Conservation (phyloP, 1,140 invertebrate genomes). For the Halictus rubicundus region DNA sequence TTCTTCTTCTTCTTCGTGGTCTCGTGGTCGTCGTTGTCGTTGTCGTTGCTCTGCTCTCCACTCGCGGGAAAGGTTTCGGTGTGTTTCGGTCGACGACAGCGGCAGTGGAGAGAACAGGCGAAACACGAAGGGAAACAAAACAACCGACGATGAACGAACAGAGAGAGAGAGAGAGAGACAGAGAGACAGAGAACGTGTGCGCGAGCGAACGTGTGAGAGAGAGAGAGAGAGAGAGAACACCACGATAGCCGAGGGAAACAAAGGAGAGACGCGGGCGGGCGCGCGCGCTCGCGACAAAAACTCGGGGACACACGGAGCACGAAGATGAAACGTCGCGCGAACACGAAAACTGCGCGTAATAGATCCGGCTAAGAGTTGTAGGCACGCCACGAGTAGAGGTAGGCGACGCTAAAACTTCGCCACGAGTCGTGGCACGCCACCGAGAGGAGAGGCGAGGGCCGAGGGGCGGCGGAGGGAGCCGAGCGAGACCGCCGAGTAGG, state of each 20-base stretch:
- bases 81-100: too few relatives aligned
- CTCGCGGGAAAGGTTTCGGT: too few relatives aligned
- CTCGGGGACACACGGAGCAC: background rate
- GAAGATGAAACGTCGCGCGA: slow-evolving; percentile 42
- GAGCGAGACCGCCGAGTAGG: background rate
- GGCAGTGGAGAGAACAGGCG: background rate
- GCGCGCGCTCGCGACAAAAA: background rate
- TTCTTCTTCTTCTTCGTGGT: too few relatives aligned
- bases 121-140: background rate
- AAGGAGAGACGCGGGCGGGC: background rate
- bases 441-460: slow-evolving; percentile 31
- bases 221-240: background rate
- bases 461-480: slow-evolving; percentile 21
- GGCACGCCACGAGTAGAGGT: slow-evolving; percentile 67
- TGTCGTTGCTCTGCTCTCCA: too few relatives aligned
- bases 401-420: slow-evolving; percentile 76
- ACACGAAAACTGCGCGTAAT: slow-evolving; percentile 72
- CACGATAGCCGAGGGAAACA: background rate
- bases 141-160: slow-evolving; percentile 16
- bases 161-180: too few relatives aligned
- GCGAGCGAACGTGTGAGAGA: too few relatives aligned
- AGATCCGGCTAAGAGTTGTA: slow-evolving; percentile 74
- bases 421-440: slow-evolving; percentile 71
- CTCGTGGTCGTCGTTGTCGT: too few relatives aligned
- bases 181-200: background rate